A percentile compares a stretch with the other conserved stretches of the same genome.
These are phyloP conservation scores for Halictus quadricinctus DNA, from an alignment of 2,888 invertebrate species.

Conservation along the genomic window DNA sequence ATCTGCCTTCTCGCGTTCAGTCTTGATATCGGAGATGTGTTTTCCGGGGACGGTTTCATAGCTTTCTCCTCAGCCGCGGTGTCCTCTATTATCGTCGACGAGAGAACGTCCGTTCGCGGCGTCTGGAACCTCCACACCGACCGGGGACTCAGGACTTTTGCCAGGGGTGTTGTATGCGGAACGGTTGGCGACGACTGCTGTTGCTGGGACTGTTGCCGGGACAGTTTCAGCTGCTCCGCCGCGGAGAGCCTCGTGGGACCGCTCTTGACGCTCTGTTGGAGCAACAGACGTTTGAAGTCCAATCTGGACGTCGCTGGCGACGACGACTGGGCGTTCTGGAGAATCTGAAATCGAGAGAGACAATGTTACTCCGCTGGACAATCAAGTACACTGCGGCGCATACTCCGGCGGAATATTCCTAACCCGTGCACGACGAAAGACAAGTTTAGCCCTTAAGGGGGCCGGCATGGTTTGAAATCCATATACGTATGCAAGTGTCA, in stretches of 20 bases:
- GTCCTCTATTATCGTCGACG: conserved; percentile 93
- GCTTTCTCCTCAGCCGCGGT: conserved; percentile 90
- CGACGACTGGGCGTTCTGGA: conserved; percentile 69
- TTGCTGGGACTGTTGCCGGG: conserved; percentile 83
- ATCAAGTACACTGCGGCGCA: too few relatives aligned
- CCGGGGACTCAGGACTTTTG: conserved; percentile 88
- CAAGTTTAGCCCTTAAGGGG: too few relatives aligned
- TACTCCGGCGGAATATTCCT: too few relatives aligned
- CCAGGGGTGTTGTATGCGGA: conserved; percentile 69
- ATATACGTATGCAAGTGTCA: too few relatives aligned
- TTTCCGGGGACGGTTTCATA: conserved; percentile 80
- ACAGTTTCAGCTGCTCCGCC: conserved; percentile 90
- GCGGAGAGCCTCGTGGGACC: conserved; percentile 88
- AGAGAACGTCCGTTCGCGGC: conserved; percentile 91
- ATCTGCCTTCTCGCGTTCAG: conserved; percentile 71
- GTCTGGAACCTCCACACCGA: conserved; percentile 89
- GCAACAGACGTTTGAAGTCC: conserved; percentile 91
- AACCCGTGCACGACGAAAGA: too few relatives aligned
- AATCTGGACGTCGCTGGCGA: conserved; percentile 89
- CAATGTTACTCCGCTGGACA: too few relatives aligned
- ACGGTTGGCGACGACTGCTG: conserved; percentile 80
- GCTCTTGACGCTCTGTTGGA: conserved; percentile 89
- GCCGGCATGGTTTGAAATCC: too few relatives aligned
- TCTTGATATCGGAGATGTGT: conserved; percentile 68
- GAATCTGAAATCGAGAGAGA: conserved; percentile 65